These are phyloP conservation scores for Parnassius smintheus DNA, from an alignment of 2,888 invertebrate species.

Conservation along the genomic window DNA sequence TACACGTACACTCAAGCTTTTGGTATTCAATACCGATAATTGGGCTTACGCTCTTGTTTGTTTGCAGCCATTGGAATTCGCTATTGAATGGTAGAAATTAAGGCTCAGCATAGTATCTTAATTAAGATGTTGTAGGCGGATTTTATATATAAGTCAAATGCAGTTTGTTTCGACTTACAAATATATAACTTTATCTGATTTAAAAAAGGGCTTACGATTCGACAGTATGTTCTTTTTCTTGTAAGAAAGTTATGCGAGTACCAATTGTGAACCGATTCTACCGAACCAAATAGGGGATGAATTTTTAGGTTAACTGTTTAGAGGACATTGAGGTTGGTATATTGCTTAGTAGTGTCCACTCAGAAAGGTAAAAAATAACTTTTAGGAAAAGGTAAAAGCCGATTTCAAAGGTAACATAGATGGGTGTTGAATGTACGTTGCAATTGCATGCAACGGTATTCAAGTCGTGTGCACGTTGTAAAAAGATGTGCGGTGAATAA, in stretches of 20 bases:
- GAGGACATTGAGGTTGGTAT: no score
- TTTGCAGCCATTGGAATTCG: slow-evolving; percentile 39
- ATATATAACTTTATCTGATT: no score
- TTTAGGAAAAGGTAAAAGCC: no score
- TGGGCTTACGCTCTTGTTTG: slow-evolving; percentile 40
- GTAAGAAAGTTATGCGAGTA: no score
- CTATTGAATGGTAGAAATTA: slow-evolving; percentile 21
- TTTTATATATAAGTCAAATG: slow-evolving; percentile 63
- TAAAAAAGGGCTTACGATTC: no score
- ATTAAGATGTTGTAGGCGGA: slow-evolving; percentile 40
- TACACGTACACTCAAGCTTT: slow-evolving; percentile 40
- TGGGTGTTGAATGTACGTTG: slow-evolving; percentile 57
- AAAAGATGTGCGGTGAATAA: slow-evolving; percentile 53
- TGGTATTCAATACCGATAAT: slow-evolving; percentile 38
- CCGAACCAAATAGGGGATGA: no score
- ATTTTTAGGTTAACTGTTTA: no score
- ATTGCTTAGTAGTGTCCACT: no score
- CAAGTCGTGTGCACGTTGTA: slow-evolving; percentile 58
- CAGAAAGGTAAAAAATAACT: no score
- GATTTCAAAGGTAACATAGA: slow-evolving; percentile 60
- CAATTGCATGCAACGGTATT: slow-evolving; percentile 70
- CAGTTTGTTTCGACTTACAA: slow-evolving; percentile 59
- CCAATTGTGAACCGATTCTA: no score
- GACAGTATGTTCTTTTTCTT: no score
- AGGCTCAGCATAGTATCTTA: slow-evolving; percentile 26